Base-by-base conservation (phyloP, 2,113 vertebrate species). In the Melanocharis versteri region DNA sequence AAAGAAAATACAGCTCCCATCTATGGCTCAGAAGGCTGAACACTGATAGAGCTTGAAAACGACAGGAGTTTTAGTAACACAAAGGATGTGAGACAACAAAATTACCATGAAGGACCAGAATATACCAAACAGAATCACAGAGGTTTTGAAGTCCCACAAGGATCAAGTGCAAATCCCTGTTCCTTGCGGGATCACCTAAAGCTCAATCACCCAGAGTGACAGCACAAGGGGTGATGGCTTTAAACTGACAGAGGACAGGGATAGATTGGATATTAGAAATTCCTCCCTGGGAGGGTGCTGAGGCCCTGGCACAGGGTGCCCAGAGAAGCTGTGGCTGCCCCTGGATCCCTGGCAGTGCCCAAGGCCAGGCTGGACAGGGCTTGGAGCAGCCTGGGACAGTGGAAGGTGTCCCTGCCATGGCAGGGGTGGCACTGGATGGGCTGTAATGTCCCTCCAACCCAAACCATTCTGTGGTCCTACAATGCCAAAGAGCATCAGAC, bases 201-300 rank as follows among this genome's bases (percentile, higher is more conserved):
- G 73, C n/a, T 62, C 17, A 10, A 16, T 4, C 22, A 4, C 5
- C 10, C 10, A 10, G 0, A 12, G 10, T 7, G n/a, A 73, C 37
- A 66, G 45, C 39, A 51, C 39, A 68, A 37, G 77, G 28, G 11
- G 6, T 30, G 24, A 40, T 53, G 78, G 24, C 20, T 39, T 68
- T 15, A 22, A 54, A 40, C 13, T 53, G 53, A 0, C 28, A 60
- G 33, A 39, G 53, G 53, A 9, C 28, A 75, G 15, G 11, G 16
- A 27, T 2, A 12, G 14, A 31, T 19, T 3, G 24, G 33, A 14
- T n/a, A 30, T 31, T 2, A 40, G 39, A 45, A 82, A 53, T 31
- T 10, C 6, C 0, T 21, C 28, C 15, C 23, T 26, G n/a, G 0
- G 60, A 68, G 20, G 60, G 9, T 39, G 77, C 1, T 0, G 0